Conservation (phyloP, 2,113 vertebrate genomes). For the Platanista minor region DNA sequence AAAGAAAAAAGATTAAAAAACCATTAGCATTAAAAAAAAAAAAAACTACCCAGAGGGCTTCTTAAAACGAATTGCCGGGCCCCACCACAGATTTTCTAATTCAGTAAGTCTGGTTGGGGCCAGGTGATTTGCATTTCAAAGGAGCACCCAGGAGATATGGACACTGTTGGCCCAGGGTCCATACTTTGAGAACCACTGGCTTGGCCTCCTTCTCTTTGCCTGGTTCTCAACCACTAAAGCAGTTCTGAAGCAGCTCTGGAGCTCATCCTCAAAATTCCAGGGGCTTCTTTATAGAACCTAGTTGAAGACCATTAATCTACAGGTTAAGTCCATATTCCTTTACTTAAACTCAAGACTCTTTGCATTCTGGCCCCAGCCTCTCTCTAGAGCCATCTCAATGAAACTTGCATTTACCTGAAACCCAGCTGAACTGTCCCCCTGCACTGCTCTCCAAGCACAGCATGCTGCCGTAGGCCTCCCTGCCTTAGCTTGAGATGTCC, state of each 20-base stretch:
- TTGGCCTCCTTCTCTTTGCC: background rate
- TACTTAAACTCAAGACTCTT: background rate
- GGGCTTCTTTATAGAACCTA: background rate
- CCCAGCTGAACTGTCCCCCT: background rate
- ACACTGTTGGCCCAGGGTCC: background rate
- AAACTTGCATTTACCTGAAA: background rate
- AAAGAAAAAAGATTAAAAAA: too few species aligned
- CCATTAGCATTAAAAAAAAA: too few species aligned
- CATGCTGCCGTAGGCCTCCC: background rate
- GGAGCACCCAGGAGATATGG: background rate
- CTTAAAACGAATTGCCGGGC: background rate
- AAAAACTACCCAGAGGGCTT: background rate
- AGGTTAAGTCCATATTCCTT: background rate
- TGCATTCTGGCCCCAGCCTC: background rate
- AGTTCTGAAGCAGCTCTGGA: background rate
- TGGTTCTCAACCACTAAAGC: background rate
- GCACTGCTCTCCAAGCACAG: background rate
- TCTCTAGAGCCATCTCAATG: background rate
- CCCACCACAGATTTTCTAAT: background rate
- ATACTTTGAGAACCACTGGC: background rate
- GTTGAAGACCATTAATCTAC: background rate
- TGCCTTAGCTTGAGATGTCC: background rate
- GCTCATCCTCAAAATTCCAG: background rate
- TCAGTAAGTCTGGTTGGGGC: background rate
- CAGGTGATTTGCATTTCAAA: background rate